phyloP scores from a whole-genome alignment of 2,888 invertebrate species.

The Rhopalosiphum nymphaeae region DNA sequence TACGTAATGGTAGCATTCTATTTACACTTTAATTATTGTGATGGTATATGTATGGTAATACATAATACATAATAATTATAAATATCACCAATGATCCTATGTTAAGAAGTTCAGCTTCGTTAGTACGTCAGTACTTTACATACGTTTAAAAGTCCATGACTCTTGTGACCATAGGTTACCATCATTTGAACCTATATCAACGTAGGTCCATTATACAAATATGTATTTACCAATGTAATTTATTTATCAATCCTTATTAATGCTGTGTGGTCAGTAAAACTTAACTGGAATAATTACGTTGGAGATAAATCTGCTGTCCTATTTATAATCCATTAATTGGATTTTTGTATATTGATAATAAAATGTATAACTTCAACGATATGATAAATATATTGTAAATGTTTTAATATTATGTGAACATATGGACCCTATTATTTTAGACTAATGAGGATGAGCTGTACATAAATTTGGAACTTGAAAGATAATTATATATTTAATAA shows the following conservation, averaged over 20 bases:
- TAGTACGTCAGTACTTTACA: neutral
- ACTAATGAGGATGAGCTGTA: neutral
- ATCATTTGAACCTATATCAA: neutral
- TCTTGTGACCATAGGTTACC: neutral
- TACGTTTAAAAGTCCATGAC: neutral
- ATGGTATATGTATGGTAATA: too few species aligned
- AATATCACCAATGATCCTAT: too few species aligned
- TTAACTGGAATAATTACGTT: neutral
- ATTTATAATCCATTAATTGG: neutral
- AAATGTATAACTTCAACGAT: neutral
- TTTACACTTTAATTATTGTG: too few species aligned
- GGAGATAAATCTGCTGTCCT: neutral
- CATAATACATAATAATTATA: too few species aligned
- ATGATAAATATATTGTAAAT: neutral
- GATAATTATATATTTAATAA: neutral
- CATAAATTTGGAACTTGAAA: neutral
- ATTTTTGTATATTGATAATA: neutral
- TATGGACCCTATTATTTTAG: conserved; percentile 1
- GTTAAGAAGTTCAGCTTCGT: too few species aligned
- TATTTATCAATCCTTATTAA: neutral
- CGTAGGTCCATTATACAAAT: neutral
- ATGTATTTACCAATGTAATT: neutral
- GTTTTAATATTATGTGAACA: neutral
- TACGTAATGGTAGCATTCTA: too few species aligned
- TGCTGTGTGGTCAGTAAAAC: neutral